Evolutionary conservation across 1,140 invertebrate species (phyloP), one percentile per base, ranked within the genome.

Genomic region (Venturia canescens): DNA sequence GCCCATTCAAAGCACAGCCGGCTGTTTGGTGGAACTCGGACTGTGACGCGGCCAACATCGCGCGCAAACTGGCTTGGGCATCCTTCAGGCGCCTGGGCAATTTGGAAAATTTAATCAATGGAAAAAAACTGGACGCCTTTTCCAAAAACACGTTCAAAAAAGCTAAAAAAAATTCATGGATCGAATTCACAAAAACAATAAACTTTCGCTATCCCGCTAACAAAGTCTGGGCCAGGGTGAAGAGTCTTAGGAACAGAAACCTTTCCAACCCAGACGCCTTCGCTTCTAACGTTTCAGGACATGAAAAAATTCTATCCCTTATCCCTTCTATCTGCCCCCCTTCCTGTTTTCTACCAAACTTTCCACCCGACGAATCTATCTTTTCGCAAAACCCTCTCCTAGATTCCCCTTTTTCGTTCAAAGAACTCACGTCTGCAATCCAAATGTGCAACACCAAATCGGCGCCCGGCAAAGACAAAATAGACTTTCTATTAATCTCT

Each of bases 291-390:
- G 27, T n/a, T 18, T 23, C 48, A 11, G 15, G 60, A 0, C 4
- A 34, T 1, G 23, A 29, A n/a, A 66, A 78, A 38, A 78, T 78
- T 21, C 18, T 27, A 16, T 13, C 66, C 1, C 44, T 67, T 34
- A 78, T 78, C 9, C 15, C 26, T 1, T n/a, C 23, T 29, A 67
- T 78, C 38, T 78, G 76, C 26, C 76, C 76, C 23, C 23, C 76
- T 34, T 34, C 76, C 67, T 48, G n/a, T n/a, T n/a, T n/a, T n/a
- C 9, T n/a, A 16, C 57, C 76, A 26, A 63, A 16, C 23, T 63
- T 63, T 27, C 63, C 63, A 34, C 7, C 31, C 3, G 7, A 34
- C 31, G 31, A 3, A 13, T 66, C 63, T 7, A 11, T 26, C 0
- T 29, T 66, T n/a, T 1, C 7, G 9, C 11, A 66, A 2, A 27